These are phyloP conservation scores for Aleiodes testaceus DNA, from an alignment of 2,888 invertebrate species.

Conservation along the genomic window DNA sequence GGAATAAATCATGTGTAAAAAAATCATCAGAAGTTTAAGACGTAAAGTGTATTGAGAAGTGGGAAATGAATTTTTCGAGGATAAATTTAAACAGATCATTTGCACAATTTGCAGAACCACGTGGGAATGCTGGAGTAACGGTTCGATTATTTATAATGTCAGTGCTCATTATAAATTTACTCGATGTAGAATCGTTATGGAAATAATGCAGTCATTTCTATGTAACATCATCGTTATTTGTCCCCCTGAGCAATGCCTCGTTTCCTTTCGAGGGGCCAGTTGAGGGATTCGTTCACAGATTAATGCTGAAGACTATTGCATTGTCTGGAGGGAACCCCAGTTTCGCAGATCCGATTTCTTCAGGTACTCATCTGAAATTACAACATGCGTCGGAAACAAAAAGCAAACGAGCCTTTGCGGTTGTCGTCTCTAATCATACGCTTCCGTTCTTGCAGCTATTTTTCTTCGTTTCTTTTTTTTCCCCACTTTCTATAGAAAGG, in stretches of 20 bases:
- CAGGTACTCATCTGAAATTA: constrained; percentile 53
- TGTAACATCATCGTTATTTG: too few relatives aligned
- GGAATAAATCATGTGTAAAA: constrained; percentile 45
- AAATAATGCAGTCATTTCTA: too few relatives aligned
- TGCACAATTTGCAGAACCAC: constrained; percentile 28
- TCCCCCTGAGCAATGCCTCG: too few relatives aligned
- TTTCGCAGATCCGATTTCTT: constrained; percentile 49
- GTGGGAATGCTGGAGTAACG: background rate
- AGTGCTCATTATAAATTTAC: background rate
- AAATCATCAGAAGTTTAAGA: constrained; percentile 25
- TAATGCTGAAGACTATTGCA: constrained; percentile 53
- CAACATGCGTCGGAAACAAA: constrained; percentile 34
- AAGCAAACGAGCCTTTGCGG: constrained; percentile 38
- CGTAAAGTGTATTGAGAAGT: constrained; percentile 4
- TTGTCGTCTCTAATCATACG: constrained; percentile 47
- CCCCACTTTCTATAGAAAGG: background rate
- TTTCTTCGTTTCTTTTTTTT: constrained; percentile 22
- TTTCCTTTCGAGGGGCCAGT: constrained; percentile 1
- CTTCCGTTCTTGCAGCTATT: constrained; percentile 43
- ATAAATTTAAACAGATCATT: constrained; percentile 34
- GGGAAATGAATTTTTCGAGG: background rate
- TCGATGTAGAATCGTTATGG: background rate
- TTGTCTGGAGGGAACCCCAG: constrained; percentile 33
- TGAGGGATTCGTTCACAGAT: constrained; percentile 41
- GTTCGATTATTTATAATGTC: constrained; percentile 6